Base-by-base conservation (phyloP, 1,140 invertebrate species). In the Ladona fulva region DNA sequence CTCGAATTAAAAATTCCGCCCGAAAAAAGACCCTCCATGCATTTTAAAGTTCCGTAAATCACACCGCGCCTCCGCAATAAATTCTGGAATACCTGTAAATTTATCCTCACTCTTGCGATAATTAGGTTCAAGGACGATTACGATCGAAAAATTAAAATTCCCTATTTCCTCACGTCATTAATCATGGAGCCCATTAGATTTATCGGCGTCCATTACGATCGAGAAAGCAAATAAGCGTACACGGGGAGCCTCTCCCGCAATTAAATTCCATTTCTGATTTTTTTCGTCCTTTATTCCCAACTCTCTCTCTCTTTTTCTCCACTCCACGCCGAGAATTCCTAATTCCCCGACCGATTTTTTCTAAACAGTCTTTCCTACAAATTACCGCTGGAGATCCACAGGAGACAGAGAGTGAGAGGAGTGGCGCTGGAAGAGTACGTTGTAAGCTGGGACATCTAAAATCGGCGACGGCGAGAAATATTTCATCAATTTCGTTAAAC, bases 71-170 rank as follows among this genome's bases (percentile, higher is more conserved):
- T 37, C 29, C 29, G 29, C 8, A 37, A 37, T 37, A 37, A 37
- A 37, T 37, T 37, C 29, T 37, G 29, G 8, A 37, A 37, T 37
- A 37, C 29, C 52, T 22, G 52, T 66, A 66, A 66, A 66, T 66
- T 66, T 66, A 66, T 19, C 52, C 52, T 66, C 52, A 12, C 52
- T 66, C 16, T 66, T 5, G 52, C 52, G n/a, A 19, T 66, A 66
- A 66, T 66, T 66, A 66, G 52, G 52, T 66, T 66, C 52, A 22
- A 66, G 52, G n/a, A 66, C 52, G n/a, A 66, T 66, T 66, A 66
- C 52, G 52, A 66, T 66, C 16, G n/a, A 66, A 66, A 66, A 66
- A 66, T 66, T 66, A 66, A 66, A 66, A 66, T 66, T 66, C n/a
- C 52, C 52, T 19, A 66, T 66, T 66, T 66, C n/a, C 52, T 66